A percentile compares a stretch with the other conserved stretches of the same genome.
phyloP scores from a whole-genome alignment of 2,888 invertebrate species.

The Charanyca ferruginea region DNA sequence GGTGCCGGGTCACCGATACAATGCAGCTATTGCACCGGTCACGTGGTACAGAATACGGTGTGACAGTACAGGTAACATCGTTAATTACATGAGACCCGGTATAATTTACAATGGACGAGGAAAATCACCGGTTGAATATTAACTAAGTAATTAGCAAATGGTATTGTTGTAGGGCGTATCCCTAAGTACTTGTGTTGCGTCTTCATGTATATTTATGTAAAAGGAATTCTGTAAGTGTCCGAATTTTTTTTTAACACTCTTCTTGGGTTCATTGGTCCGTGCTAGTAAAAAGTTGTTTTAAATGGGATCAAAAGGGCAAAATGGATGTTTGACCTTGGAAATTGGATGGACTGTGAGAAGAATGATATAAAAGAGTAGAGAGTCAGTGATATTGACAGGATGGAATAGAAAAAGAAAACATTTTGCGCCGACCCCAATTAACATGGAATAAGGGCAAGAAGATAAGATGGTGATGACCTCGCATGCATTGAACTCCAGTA shows the following conservation, averaged over 20 bases:
- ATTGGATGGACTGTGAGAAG: no score
- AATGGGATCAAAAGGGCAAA: constrained; percentile 1
- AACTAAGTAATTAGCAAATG: constrained; percentile 63
- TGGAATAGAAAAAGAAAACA: no score
- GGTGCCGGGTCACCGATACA: constrained; percentile 45
- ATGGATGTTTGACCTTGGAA: constrained; percentile 2
- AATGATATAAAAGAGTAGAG: no score
- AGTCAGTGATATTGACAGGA: no score
- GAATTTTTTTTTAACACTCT: constrained; percentile 1
- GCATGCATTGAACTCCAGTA: not conserved
- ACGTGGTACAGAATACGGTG: constrained; percentile 42
- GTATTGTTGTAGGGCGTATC: constrained; percentile 53
- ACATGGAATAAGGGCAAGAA: no score
- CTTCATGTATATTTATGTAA: constrained; percentile 47
- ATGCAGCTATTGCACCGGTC: constrained; percentile 36
- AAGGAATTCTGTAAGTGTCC: not conserved
- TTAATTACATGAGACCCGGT: constrained; percentile 46
- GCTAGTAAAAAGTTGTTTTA: not conserved
- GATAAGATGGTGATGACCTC: no score
- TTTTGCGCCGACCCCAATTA: no score
- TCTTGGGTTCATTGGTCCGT: constrained; percentile 7
- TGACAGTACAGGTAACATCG: constrained; percentile 43
- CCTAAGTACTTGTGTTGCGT: constrained; percentile 22
- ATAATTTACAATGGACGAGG: constrained; percentile 62
- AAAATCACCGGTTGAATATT: constrained; percentile 65